Conservation (phyloP, 2,113 vertebrate species). For the Cyanoderma ruficeps region DNA sequence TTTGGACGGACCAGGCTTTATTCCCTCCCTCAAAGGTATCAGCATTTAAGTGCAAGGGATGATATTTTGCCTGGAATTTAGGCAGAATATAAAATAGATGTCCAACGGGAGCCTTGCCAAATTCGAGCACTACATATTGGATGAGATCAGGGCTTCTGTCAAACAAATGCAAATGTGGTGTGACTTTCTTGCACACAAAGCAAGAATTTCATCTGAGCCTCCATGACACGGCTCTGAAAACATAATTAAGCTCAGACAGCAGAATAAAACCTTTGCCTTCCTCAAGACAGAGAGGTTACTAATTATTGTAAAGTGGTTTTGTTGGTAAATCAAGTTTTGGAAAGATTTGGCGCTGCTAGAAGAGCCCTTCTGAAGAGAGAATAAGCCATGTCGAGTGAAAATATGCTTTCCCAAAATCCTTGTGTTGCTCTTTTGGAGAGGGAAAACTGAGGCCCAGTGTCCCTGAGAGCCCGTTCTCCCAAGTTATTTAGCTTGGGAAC, state of each 20-base stretch:
- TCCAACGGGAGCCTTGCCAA: background rate
- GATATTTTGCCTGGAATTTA: background rate
- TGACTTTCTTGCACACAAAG: background rate
- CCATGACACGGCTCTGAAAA: background rate
- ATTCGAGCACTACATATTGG: background rate
- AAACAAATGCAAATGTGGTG: background rate
- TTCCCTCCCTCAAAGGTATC: background rate
- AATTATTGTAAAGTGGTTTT: background rate
- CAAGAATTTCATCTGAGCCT: background rate
- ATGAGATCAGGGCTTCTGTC: background rate
- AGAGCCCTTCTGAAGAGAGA: background rate
- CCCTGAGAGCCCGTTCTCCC: background rate
- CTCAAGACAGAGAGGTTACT: background rate
- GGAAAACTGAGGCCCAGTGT: background rate
- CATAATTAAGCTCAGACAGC: background rate
- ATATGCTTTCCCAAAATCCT: background rate
- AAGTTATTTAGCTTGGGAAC: background rate
- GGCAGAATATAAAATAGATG: background rate
- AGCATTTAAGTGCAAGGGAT: background rate
- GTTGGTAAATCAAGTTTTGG: background rate
- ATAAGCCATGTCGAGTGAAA: fast-evolving
- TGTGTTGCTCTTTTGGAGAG: background rate
- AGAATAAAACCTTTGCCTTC: background rate
- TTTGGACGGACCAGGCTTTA: background rate
- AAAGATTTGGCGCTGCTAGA: background rate